A percentile compares a stretch with the other conserved stretches of the same genome.
Evolutionary conservation across 2,797 vertebrate genomes (phyloP).

Genomic region (Australoheros facetus): DNA sequence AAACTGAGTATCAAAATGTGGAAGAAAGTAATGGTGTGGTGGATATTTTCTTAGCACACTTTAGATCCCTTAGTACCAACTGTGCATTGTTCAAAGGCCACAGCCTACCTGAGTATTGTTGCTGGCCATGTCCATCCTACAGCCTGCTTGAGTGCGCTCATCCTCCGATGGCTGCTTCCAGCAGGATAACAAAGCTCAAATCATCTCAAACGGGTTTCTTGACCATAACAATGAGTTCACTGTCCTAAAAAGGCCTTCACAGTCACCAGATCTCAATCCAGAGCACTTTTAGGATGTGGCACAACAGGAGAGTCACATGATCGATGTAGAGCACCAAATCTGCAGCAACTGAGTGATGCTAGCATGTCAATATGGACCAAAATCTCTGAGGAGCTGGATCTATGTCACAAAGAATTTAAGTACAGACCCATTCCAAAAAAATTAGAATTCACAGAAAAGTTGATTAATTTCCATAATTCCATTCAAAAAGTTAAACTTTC

Average conservation of each 20-base stretch:
- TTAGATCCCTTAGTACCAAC: neutral
- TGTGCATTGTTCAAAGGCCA: neutral
- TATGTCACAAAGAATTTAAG: neutral
- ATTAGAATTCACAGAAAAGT: no score
- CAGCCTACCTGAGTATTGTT: neutral
- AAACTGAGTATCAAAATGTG: no score
- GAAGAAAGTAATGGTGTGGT: no score
- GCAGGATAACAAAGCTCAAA: neutral
- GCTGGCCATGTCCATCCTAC: neutral
- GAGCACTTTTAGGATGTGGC: neutral
- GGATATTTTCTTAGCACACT: neutral
- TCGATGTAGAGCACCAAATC: neutral
- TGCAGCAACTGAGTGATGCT: neutral
- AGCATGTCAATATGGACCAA: neutral
- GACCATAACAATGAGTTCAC: neutral
- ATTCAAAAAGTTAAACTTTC: no score
- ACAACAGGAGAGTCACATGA: neutral
- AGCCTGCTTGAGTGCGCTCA: neutral
- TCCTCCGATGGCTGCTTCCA: neutral
- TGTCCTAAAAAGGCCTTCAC: accelerated
- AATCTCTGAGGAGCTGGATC: neutral
- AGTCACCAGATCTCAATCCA: neutral
- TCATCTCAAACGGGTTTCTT: neutral
- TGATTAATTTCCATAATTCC: no score
- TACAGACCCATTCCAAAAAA: no score